Percentiles rank a stretch among this genome's conserved stretches.
phyloP scores from a whole-genome alignment of 2,113 vertebrate genomes.

The Desmodus rotundus region DNA sequence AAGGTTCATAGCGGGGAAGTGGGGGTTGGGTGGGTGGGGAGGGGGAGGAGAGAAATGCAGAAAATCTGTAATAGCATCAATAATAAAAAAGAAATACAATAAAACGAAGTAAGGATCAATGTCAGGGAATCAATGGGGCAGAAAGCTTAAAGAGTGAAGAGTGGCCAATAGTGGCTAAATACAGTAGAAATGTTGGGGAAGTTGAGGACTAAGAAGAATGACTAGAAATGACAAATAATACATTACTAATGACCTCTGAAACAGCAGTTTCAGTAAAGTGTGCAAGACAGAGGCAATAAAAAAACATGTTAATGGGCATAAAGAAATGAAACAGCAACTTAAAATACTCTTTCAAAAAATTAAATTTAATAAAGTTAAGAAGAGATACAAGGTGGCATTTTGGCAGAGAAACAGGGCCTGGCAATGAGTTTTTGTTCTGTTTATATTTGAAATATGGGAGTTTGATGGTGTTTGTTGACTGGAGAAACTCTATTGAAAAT shows the following conservation, averaged over 20 bases:
- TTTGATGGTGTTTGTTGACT: neutral
- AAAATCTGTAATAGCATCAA: too few relatives aligned
- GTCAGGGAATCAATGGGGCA: neutral
- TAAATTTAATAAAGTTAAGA: neutral
- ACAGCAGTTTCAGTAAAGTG: neutral
- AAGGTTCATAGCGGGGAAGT: too few relatives aligned
- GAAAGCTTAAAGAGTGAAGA: neutral
- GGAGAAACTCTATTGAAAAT: neutral
- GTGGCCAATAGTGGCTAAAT: neutral
- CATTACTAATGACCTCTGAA: neutral
- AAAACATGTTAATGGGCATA: neutral
- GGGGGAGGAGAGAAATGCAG: too few relatives aligned
- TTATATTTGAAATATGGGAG: neutral
- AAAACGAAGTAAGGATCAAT: neutral
- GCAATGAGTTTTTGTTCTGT: neutral
- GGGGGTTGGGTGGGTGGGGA: too few relatives aligned
- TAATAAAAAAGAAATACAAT: neutral
- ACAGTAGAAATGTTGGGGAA: neutral
- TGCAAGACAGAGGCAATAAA: neutral
- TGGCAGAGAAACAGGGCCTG: neutral
- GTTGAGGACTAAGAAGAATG: neutral
- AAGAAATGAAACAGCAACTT: neutral
- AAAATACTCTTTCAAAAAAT: neutral
- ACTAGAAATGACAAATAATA: neutral
- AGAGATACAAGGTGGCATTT: neutral